Conservation (phyloP, 2,888 invertebrate species). For the Dynastes tityus region DNA sequence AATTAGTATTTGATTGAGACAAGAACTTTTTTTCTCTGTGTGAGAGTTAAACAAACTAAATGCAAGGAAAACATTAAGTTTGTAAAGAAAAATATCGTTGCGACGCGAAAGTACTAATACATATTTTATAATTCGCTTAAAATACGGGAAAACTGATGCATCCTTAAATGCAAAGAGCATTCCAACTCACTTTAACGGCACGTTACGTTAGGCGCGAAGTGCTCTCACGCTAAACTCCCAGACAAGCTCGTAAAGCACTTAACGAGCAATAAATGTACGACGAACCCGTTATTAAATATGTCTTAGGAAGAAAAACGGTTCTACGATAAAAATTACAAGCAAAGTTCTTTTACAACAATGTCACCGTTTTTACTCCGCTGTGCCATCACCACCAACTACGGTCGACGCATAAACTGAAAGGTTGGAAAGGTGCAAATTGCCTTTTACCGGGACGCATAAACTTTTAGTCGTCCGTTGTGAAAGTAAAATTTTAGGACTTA, state of each 20-base stretch:
- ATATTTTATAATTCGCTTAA: too few relatives aligned
- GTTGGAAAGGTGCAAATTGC: constrained; percentile 61
- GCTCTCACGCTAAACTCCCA: not conserved
- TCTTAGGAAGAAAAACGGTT: constrained; percentile 21
- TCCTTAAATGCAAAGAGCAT: too few relatives aligned
- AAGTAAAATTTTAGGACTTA: constrained; percentile 59
- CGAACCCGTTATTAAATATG: constrained; percentile 39
- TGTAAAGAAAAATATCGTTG: too few relatives aligned
- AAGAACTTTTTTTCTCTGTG: too few relatives aligned
- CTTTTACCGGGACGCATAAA: constrained; percentile 63
- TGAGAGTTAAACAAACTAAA: too few relatives aligned
- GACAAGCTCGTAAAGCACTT: constrained; percentile 24
- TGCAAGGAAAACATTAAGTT: too few relatives aligned
- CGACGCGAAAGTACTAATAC: too few relatives aligned
- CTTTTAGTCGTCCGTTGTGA: constrained; percentile 54
- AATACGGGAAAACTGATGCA: too few relatives aligned
- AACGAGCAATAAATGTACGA: constrained; percentile 32
- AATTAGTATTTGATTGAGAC: too few relatives aligned
- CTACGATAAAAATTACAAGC: constrained; percentile 42
- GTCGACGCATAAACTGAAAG: constrained; percentile 56
- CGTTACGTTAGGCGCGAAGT: not conserved
- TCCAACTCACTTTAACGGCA: too few relatives aligned
- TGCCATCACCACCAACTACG: constrained; percentile 24
- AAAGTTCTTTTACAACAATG: constrained; percentile 42
- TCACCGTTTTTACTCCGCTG: constrained; percentile 20